Base-by-base conservation (phyloP, 2,797 vertebrate species). In the Danio albolineatus region DNA sequence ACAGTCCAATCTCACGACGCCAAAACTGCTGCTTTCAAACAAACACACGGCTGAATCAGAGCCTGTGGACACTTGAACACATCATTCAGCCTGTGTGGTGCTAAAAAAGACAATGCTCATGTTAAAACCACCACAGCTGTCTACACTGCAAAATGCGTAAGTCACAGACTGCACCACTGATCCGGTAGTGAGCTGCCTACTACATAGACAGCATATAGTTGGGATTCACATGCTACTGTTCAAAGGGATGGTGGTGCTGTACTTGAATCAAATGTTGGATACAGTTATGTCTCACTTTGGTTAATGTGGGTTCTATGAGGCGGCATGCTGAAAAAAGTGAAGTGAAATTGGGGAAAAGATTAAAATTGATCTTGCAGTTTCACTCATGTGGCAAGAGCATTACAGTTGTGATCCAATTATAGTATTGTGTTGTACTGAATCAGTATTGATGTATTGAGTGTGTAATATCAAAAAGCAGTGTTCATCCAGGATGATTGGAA, bases 71-170 rank as follows among this genome's bases (percentile, higher is more conserved):
- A 46, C 54, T 21, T 43, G 19, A 41, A 56, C 65, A 72, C n/a
- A 72, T 28, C 17, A 72, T 43, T 53, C 66, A 53, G 36, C 16
- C 6, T 41, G 43, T 36, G 41, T 17, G 60, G 9, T 10, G n/a
- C 43, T 59, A 46, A n/a, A 17, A 21, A 43, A 16, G 19, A 73
- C 17, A 67, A 57, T 19, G n/a, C 12, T 48, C 10, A 56, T 7
- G 10, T 28, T 54, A 76, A 64, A 76, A 54, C 16, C 48, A 65
- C 48, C 48, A 21, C 36, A 10, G 21, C 41, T 56, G 19, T 69
- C 28, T 76, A 41, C n/a, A 51, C 16, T 43, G 21, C 12, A 60
- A 38, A 46, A 19, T 19, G 5, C 5, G 48, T 7, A 46, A 67
- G n/a, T 17, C 7, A 9, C 14, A 59, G 38, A 65, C 46, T 14